Conservation (phyloP, 2,888 invertebrate species). For the Drosophila gaucha region DNA sequence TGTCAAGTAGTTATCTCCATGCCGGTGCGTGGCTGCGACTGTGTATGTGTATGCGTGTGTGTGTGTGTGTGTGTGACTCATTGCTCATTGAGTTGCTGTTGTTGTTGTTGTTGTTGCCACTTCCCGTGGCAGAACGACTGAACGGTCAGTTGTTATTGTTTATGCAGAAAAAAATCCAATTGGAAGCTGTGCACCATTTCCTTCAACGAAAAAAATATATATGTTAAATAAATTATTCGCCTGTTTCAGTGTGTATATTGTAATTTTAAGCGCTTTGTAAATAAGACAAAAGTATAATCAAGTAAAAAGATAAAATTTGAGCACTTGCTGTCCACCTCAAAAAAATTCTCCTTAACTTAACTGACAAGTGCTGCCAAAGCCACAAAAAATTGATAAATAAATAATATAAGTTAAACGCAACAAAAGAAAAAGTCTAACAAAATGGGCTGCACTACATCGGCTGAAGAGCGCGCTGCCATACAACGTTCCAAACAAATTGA, state of each 20-base stretch:
- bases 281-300: constrained; percentile 32
- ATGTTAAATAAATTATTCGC: constrained; percentile 10
- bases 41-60: constrained; percentile 2
- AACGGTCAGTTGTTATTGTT: constrained; percentile 55
- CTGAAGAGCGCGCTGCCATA: constrained; percentile 98
- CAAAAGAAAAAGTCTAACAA: constrained; percentile 51
- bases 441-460: constrained; percentile 99
- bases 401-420: constrained; percentile 6
- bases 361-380: constrained; percentile 51
- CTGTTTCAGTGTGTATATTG: constrained; percentile 49
- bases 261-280: constrained; percentile 57
- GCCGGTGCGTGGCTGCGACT: constrained; percentile 43
- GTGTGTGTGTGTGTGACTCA: constrained; percentile 11
- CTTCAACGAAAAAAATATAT: constrained; percentile 4
- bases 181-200: constrained; percentile 50
- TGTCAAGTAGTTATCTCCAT: constrained; percentile 45
- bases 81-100: constrained; percentile 42
- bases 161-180: constrained; percentile 52
- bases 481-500: constrained; percentile 99
- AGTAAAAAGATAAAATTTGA: constrained; percentile 22
- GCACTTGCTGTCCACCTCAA: constrained; percentile 21
- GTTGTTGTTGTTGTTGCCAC: constrained; percentile 49
- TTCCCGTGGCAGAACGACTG: constrained; percentile 44
- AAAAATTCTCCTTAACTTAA: constrained; percentile 25
- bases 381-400: constrained; percentile 25